Conservation (phyloP, 2,113 vertebrate genomes). For the Hemiscyllium ocellatum region DNA sequence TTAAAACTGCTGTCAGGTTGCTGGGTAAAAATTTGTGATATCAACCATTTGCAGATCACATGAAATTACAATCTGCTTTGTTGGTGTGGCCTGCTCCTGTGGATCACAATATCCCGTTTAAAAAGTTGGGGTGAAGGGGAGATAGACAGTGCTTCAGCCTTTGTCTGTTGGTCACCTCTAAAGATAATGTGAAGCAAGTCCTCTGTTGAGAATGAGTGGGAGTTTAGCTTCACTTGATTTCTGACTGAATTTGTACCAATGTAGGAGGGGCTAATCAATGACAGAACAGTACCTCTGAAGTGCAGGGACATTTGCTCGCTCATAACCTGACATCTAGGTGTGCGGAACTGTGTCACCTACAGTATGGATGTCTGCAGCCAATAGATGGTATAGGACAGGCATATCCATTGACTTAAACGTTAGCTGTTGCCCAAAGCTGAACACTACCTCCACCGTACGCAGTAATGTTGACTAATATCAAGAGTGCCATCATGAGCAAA, state of each 20-base stretch:
- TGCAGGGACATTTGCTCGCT: background rate
- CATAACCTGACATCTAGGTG: background rate
- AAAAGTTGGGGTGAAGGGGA: background rate
- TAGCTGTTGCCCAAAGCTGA: background rate
- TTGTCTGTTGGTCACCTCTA: background rate
- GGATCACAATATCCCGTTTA: no score
- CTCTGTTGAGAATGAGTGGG: background rate
- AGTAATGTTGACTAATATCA: background rate
- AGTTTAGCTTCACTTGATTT: background rate
- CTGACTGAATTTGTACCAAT: background rate
- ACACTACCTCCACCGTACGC: background rate
- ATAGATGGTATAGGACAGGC: background rate
- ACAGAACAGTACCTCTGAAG: background rate
- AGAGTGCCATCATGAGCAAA: background rate
- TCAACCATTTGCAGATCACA: background rate
- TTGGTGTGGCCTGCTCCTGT: background rate
- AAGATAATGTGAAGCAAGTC: background rate
- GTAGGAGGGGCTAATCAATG: background rate
- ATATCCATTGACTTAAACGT: background rate
- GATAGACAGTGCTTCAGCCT: background rate
- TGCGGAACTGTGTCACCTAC: background rate
- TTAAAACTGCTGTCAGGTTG: background rate
- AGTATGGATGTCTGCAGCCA: background rate
- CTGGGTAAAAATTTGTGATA: background rate
- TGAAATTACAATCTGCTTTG: background rate